phyloP scores from a whole-genome alignment of 1,140 invertebrate genomes.

The Trachymyrmex septentrionalis region DNA sequence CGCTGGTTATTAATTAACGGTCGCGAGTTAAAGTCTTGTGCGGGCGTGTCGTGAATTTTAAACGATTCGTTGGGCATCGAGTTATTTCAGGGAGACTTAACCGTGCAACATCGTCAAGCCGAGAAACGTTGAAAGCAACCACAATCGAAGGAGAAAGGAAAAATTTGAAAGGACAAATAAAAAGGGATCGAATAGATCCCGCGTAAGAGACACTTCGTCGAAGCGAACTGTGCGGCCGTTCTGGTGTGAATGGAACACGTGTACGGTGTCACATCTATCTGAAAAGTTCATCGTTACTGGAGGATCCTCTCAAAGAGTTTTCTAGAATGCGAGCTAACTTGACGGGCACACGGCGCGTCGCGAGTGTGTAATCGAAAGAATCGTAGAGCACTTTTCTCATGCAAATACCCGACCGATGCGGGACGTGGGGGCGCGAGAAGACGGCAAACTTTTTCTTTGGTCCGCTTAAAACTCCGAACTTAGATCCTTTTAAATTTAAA shows the following conservation, averaged over 20 bases:
- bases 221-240: neutral
- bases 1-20: constrained; percentile 38
- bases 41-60: constrained; percentile 33
- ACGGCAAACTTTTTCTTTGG: constrained; percentile 74
- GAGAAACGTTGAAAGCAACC: neutral
- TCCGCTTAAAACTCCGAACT: constrained; percentile 77
- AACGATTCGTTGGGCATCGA: constrained; percentile 21
- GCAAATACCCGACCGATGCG: constrained; percentile 70
- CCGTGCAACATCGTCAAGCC: neutral
- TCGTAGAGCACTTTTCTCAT: constrained; percentile 78
- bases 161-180: constrained; percentile 32
- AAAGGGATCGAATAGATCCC: constrained; percentile 53
- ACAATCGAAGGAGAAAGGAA: neutral
- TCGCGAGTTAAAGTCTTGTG: neutral
- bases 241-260: constrained; percentile 73
- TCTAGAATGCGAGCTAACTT: constrained; percentile 71
- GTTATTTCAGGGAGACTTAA: constrained; percentile 20
- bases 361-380: constrained; percentile 79
- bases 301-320: constrained; percentile 71
- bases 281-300: constrained; percentile 73
- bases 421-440: constrained; percentile 58
- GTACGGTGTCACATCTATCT: constrained; percentile 76
- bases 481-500: constrained; percentile 78
- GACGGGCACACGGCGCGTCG: constrained; percentile 50
- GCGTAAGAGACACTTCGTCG: constrained; percentile 32